Conservation (phyloP, 1,140 invertebrate genomes). For the Dryas iulia region DNA sequence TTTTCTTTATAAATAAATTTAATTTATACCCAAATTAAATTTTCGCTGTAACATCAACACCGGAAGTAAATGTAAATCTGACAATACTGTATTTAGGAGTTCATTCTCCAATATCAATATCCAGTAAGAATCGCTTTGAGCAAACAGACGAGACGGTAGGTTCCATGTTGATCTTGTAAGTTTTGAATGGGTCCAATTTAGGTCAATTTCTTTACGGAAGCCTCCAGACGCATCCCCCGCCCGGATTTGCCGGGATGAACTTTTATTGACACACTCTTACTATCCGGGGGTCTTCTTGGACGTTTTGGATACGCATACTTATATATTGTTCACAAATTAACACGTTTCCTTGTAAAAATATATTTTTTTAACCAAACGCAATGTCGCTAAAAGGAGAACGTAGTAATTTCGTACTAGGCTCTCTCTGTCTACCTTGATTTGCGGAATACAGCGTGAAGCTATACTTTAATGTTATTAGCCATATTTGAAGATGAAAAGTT, state of each 20-base stretch:
- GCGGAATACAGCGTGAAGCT: too few species aligned
- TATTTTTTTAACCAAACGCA: too few species aligned
- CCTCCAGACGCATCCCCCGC: constrained; percentile 28
- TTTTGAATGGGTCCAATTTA: constrained; percentile 44
- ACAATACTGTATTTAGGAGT: constrained; percentile 25
- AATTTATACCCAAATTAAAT: neutral
- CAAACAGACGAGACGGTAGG: constrained; percentile 27
- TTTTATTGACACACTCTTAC: constrained; percentile 46
- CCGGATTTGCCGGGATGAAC: constrained; percentile 44
- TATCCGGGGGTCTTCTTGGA: constrained; percentile 16
- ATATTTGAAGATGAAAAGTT: too few species aligned
- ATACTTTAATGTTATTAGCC: too few species aligned
- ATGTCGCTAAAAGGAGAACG: too few species aligned
- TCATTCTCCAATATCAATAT: constrained; percentile 36
- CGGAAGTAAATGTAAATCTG: neutral
- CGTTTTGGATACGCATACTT: neutral
- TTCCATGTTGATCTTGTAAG: constrained; percentile 41
- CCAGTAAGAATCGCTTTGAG: constrained; percentile 33
- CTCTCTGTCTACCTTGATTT: too few species aligned
- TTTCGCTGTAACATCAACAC: neutral
- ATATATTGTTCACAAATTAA: neutral
- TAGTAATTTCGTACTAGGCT: too few species aligned
- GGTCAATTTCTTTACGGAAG: constrained; percentile 42
- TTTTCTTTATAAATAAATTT: neutral
- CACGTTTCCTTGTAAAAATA: neutral